Evolutionary conservation across 2,888 invertebrate species (phyloP), one percentile per base, ranked within the genome.

Genomic region (Parnassius apollo): DNA sequence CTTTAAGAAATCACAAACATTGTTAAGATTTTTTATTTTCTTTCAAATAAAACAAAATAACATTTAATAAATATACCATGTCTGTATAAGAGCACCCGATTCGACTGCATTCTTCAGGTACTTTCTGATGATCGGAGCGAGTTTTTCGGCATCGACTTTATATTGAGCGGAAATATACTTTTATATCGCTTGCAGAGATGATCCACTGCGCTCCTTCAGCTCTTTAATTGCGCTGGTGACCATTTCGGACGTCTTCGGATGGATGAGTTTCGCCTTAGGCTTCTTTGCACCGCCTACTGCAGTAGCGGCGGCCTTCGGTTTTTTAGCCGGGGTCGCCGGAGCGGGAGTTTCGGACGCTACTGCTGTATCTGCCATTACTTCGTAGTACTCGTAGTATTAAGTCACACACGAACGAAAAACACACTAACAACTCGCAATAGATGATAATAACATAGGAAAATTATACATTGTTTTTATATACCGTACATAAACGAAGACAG

Each of bases 131-230:
- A 92, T 94, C 2, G 91, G 90, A 1, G 93, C 87, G 54, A 93
- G 75, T 71, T 93, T 94, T 64, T 93, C 93, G 1, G 89, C 86
- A 73, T 94, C 94, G 8, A 94, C 85, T 65, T 93, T 93, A 88
- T 94, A 94, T 62, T 91, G 93, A 35, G 89, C 83, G 10, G 89
- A 81, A 57, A 95, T 92, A 77, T 93, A 94, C 74, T 95, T 95
- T 76, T 94, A 94, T 76, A 95, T 94, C 18, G 18, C 18, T 18
- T 18, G 18, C 18, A 18, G 18, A 18, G 18, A 18, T 18, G 18
- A 18, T 18, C 1, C 18, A 18, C 18, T 18, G 18, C 18, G 18
- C 18, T 18, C 18, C 18, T 18, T 18, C 18, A 18, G 18, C 18
- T 18, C 18, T 18, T 18, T 18, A 18, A 18, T 18, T 18, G 18